Evolutionary conservation across 2,797 vertebrate species (phyloP).

Genomic region (Chelonia mydas): DNA sequence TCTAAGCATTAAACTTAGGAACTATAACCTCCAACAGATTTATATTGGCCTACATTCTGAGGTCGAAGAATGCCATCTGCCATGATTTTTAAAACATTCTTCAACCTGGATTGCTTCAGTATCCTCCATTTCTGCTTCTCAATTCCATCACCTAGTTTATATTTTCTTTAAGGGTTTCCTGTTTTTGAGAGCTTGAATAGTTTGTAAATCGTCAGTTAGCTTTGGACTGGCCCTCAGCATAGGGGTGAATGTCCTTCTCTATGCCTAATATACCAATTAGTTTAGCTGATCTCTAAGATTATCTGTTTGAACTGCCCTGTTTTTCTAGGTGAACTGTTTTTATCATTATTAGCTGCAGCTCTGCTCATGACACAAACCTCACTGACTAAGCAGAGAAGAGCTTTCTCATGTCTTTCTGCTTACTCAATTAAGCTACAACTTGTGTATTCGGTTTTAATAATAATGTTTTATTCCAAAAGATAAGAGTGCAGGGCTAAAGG

Average conservation of each 20-base stretch:
- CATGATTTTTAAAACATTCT: neutral
- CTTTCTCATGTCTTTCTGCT: neutral
- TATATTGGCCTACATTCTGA: neutral
- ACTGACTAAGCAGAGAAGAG: neutral
- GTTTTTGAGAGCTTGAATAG: neutral
- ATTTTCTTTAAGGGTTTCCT: neutral
- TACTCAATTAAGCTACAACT: neutral
- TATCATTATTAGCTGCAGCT: neutral
- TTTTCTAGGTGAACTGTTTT: neutral
- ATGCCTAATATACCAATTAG: neutral
- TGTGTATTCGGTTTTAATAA: neutral
- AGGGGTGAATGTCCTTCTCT: neutral
- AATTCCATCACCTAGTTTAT: neutral
- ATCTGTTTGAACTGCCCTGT: neutral
- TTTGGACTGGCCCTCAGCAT: neutral
- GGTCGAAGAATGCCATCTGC: neutral
- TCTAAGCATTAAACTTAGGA: neutral
- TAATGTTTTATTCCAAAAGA: neutral
- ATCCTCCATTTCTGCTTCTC: neutral
- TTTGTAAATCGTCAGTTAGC: neutral
- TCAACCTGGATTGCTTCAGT: neutral
- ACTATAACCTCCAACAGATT: neutral
- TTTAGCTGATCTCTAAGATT: too few relatives aligned
- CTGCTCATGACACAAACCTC: neutral
- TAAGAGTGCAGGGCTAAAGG: neutral